Evolutionary conservation across 2,797 vertebrate species (phyloP).

Genomic region (Propithecus perrieri): DNA sequence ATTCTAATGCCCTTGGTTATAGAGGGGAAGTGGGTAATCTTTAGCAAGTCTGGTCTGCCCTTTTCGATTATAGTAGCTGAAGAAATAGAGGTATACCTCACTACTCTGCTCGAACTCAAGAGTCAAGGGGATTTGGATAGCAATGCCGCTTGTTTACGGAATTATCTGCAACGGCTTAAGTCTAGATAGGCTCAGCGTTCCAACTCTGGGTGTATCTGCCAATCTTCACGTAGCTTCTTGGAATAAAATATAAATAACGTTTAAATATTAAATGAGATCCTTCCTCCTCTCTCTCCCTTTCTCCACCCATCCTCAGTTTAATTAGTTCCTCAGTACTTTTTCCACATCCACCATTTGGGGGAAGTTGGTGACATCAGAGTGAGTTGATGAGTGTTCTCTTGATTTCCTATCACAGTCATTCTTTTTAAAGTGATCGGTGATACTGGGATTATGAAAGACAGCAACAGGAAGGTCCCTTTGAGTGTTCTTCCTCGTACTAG

Average conservation of each 20-base stretch:
- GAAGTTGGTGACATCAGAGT: neutral
- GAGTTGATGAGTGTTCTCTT: neutral
- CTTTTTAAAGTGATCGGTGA: neutral
- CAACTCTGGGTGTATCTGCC: neutral
- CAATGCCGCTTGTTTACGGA: neutral
- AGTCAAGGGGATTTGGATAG: neutral
- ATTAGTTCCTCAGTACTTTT: neutral
- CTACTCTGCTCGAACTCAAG: neutral
- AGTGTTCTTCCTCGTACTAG: conserved; percentile 8
- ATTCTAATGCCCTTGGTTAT: neutral
- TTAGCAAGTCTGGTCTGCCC: neutral
- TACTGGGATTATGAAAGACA: neutral
- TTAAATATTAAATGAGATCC: neutral
- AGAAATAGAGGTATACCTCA: neutral
- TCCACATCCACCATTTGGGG: neutral
- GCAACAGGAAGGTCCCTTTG: neutral
- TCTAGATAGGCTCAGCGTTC: neutral
- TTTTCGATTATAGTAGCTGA: neutral
- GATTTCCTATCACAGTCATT: neutral
- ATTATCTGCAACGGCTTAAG: neutral
- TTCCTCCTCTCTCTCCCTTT: neutral
- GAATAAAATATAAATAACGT: conserved; percentile 11
- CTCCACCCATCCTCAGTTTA: neutral
- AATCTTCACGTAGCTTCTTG: conserved; percentile 22
- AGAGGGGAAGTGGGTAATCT: neutral